These are phyloP conservation scores for Euproctis similis DNA, from an alignment of 2,888 invertebrate species.

Conservation along the genomic window DNA sequence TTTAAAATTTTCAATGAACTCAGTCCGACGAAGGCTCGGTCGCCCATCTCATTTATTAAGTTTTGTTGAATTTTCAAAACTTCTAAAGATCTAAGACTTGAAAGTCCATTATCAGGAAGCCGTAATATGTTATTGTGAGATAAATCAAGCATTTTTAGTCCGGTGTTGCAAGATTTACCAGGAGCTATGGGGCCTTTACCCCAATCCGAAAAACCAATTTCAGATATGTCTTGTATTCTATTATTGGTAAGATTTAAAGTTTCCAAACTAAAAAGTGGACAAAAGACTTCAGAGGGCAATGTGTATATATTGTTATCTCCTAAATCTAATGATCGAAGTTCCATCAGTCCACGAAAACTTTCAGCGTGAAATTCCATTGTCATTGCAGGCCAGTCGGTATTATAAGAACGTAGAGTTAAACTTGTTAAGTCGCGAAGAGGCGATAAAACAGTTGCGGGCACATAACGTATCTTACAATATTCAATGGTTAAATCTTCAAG, in stretches of 20 bases:
- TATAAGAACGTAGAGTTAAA: conserved; percentile 82
- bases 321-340: conserved; percentile 80
- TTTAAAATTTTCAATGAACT: conserved; percentile 82
- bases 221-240: conserved; percentile 84
- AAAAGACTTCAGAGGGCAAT: conserved; percentile 82
- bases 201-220: conserved; percentile 85
- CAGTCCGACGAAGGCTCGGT: conserved; percentile 83
- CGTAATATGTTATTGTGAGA: conserved; percentile 83
- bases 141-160: conserved; percentile 82
- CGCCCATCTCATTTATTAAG: conserved; percentile 83
- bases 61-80: conserved; percentile 85
- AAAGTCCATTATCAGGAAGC: conserved; percentile 82
- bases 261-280: conserved; percentile 81
- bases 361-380: conserved; percentile 85
- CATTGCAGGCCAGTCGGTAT: conserved; percentile 87
- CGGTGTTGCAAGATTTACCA: conserved; percentile 82
- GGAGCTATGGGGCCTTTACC: conserved; percentile 79
- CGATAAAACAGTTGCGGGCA: conserved; percentile 81
- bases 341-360: conserved; percentile 81
- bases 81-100: conserved; percentile 80
- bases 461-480: conserved; percentile 84
- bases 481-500: conserved; percentile 84
- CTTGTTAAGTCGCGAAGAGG: conserved; percentile 81
- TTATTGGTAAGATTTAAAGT: conserved; percentile 84
- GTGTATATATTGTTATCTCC: conserved; percentile 86